These are phyloP conservation scores for Collichthys lucidus DNA, from an alignment of 2,113 vertebrate species.

Conservation along the genomic window DNA sequence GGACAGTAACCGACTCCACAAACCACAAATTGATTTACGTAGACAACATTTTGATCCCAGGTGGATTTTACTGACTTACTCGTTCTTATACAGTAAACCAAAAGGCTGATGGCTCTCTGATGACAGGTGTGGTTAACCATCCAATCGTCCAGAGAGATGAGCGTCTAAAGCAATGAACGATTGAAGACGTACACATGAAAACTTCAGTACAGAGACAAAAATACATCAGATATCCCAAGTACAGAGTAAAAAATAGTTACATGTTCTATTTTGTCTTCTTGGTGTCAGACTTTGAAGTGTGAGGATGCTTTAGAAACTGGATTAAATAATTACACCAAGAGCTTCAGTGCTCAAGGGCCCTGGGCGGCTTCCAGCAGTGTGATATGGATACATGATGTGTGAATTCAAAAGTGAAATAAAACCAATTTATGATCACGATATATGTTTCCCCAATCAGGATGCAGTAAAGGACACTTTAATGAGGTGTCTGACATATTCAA, in stretches of 20 bases:
- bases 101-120: background rate
- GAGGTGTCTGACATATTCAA: no score
- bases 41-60: background rate
- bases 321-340: no score
- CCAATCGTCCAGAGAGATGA: background rate
- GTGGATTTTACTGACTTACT: background rate
- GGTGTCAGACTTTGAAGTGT: no score
- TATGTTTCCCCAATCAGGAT: no score
- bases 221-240: background rate
- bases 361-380: background rate
- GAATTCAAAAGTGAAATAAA: background rate
- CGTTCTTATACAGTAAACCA: no score
- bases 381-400: background rate
- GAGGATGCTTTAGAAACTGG: no score
- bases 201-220: background rate
- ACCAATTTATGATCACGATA: no score
- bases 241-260: background rate
- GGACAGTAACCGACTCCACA: background rate
- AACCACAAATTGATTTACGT: background rate
- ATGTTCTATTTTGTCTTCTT: no score
- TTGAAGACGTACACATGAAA: background rate
- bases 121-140: slow-evolving; percentile 10
- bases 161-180: background rate
- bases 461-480: no score
- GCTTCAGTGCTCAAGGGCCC: no score